Percentiles rank a stretch among this genome's conserved stretches.
These are phyloP conservation scores for Sorex fumeus DNA, from an alignment of 2,113 vertebrate species.

Conservation along the genomic window DNA sequence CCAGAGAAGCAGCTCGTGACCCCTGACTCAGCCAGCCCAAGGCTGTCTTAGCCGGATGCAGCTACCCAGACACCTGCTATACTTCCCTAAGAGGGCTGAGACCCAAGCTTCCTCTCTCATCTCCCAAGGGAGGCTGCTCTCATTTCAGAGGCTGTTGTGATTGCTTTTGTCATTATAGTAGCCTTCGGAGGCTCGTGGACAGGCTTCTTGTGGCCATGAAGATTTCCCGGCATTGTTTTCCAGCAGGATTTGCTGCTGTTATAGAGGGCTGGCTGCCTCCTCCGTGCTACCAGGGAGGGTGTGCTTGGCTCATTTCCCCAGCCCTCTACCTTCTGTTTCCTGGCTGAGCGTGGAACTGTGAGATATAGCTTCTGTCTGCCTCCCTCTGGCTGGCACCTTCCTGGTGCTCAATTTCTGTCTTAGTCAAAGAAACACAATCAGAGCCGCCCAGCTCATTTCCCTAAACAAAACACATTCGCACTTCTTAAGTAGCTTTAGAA, in stretches of 20 bases:
- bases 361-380: neutral
- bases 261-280: neutral
- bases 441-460: neutral
- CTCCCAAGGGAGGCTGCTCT: neutral
- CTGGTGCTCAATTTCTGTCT: neutral
- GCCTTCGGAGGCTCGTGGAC: neutral
- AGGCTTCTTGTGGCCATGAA: neutral
- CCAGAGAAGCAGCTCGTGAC: neutral
- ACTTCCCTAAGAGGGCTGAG: neutral
- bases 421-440: neutral
- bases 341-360: conserved; percentile 3
- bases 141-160: no score
- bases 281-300: neutral
- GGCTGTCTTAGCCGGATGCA: neutral
- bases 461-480: conserved; percentile 34
- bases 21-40: neutral
- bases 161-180: neutral
- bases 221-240: neutral
- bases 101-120: neutral
- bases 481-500: conserved; percentile 33
- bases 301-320: neutral
- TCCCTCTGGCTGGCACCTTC: neutral
- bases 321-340: neutral
- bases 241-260: conserved; percentile 7
- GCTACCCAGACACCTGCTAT: neutral